Conservation (phyloP, 2,113 vertebrate genomes). For the Axis porcinus region DNA sequence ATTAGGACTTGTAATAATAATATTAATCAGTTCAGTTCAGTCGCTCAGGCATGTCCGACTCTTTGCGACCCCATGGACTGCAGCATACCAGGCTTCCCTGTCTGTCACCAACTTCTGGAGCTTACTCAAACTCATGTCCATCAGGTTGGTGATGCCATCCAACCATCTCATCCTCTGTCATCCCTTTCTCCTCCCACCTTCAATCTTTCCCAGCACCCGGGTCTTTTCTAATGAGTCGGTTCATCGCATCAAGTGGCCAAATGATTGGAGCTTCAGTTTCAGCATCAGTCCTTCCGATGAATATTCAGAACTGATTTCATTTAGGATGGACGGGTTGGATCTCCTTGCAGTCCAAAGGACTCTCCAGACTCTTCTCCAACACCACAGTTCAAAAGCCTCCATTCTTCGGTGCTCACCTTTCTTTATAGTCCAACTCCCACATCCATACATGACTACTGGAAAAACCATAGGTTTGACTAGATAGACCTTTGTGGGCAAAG, state of each 20-base stretch:
- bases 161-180: background rate
- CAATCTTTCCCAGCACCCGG: background rate
- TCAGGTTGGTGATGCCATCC: background rate
- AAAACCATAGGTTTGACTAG: background rate
- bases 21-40: background rate
- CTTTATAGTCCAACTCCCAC: background rate
- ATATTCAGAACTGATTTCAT: background rate
- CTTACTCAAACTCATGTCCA: background rate
- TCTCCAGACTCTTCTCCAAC: background rate
- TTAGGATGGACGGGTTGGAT: background rate
- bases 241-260: background rate
- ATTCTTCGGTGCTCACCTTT: accelerated
- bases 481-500: background rate
- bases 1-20: background rate
- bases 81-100: background rate
- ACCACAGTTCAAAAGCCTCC: background rate
- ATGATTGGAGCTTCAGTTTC: background rate
- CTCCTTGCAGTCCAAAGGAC: background rate
- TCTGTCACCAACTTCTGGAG: background rate
- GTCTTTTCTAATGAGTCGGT: background rate
- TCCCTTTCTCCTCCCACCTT: background rate
- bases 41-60: background rate
- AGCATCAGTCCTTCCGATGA: background rate
- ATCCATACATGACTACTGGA: background rate
- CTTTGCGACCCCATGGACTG: background rate